These are phyloP conservation scores for Noturus placidus DNA, from an alignment of 2,113 vertebrate species.

Conservation along the genomic window DNA sequence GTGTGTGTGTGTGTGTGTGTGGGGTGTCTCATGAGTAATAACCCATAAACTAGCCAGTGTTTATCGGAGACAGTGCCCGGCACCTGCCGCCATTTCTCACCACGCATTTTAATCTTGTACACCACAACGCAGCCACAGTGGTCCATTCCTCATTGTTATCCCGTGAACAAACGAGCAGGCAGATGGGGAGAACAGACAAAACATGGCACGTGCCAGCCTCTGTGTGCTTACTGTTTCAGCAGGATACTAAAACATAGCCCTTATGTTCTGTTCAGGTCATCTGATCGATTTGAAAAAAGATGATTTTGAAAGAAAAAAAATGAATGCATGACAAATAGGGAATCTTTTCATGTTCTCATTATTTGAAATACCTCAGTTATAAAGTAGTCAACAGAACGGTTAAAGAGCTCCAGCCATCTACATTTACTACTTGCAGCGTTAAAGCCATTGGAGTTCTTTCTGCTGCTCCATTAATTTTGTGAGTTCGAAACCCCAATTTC, in stretches of 20 bases:
- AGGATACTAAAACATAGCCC: neutral
- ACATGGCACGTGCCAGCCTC: conserved; percentile 21
- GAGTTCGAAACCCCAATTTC: neutral
- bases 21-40: conserved; percentile 39
- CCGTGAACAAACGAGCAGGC: conserved; percentile 15
- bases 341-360: neutral
- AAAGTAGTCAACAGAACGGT: neutral
- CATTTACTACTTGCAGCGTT: neutral
- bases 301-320: neutral
- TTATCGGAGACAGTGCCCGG: conserved; percentile 12
- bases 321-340: neutral
- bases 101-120: conserved; percentile 61
- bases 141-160: conserved; percentile 48
- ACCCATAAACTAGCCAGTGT: conserved; percentile 24
- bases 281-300: neutral
- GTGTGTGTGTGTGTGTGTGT: conserved; percentile 10
- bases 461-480: neutral
- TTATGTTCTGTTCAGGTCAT: neutral
- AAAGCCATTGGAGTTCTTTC: neutral
- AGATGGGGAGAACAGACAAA: conserved; percentile 21
- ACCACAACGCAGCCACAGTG: conserved; percentile 37
- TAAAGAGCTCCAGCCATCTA: neutral
- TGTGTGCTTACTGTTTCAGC: neutral
- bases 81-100: conserved; percentile 17
- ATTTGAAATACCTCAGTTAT: neutral